A percentile compares a stretch with the other conserved stretches of the same genome.
Evolutionary conservation across 2,797 vertebrate genomes (phyloP).

Genomic region (Lophius americanus): DNA sequence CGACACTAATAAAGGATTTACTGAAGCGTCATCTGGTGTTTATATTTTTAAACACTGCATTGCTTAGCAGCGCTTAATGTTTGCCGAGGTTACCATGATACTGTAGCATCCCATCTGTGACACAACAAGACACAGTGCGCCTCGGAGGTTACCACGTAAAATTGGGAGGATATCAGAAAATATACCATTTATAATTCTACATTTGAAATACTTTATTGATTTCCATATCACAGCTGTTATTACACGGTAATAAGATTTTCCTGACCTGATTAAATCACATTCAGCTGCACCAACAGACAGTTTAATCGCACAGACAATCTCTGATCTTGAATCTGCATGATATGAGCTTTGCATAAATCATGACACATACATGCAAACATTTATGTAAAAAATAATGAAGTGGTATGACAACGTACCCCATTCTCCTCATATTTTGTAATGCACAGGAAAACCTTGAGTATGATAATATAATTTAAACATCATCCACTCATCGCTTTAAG

Average conservation of each 20-base stretch:
- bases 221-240: conserved; percentile 27
- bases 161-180: neutral
- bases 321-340: conserved; percentile 2
- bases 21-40: too few relatives aligned
- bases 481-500: too few relatives aligned
- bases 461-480: too few relatives aligned
- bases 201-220: conserved; percentile 37
- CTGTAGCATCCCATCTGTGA: neutral
- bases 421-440: too few relatives aligned
- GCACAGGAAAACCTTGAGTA: too few relatives aligned
- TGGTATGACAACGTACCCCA: too few relatives aligned
- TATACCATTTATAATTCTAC: neutral
- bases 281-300: conserved; percentile 6
- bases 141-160: too few relatives aligned
- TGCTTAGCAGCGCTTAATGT: neutral
- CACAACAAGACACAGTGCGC: neutral
- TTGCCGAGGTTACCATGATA: neutral
- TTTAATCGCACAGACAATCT: neutral
- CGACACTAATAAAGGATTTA: neutral
- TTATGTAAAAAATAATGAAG: too few relatives aligned
- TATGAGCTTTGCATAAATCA: conserved; percentile 10
- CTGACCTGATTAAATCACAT: conserved; percentile 9
- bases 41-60: too few relatives aligned
- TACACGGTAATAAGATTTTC: conserved; percentile 49
- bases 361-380: neutral